Evolutionary conservation across 2,888 invertebrate genomes (phyloP).

Genomic region (Ceramica pisi): DNA sequence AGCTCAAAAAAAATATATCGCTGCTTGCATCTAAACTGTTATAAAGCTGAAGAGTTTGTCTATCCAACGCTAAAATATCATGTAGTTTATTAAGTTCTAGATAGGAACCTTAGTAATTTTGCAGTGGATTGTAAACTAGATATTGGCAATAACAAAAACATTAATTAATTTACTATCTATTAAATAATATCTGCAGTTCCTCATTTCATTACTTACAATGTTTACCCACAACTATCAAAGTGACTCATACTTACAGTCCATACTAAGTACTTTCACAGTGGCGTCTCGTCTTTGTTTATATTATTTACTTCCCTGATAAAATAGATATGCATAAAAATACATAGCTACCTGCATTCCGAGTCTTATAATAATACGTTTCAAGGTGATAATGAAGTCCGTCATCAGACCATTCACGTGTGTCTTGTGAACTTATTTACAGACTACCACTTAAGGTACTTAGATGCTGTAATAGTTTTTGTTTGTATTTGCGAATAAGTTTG

Average conservation of each 20-base stretch:
- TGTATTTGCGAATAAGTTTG: background rate
- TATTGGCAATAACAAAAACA: background rate
- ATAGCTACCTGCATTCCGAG: slow-evolving; percentile 30
- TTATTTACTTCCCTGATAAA: slow-evolving; percentile 32
- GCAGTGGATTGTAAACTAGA: no score
- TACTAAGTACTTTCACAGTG: slow-evolving; percentile 36
- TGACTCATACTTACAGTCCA: slow-evolving; percentile 33
- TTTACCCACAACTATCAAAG: background rate
- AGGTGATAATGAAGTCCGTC: slow-evolving; percentile 27
- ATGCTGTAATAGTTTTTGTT: background rate
- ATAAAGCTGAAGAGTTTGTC: no score
- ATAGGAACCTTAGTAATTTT: no score
- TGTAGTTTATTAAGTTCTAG: no score
- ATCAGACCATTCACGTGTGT: slow-evolving; percentile 13
- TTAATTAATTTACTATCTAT: background rate
- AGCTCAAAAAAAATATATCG: no score
- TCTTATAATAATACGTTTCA: slow-evolving; percentile 25
- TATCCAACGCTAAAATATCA: no score
- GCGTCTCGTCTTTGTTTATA: slow-evolving; percentile 30
- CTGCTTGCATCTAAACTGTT: no score
- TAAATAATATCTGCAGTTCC: slow-evolving; percentile 5
- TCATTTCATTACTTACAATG: background rate
- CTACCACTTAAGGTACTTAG: background rate
- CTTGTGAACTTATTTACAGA: slow-evolving; percentile 22
- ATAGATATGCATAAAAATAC: slow-evolving; percentile 19